Evolutionary conservation across 2,113 vertebrate genomes (phyloP).

Genomic region (Balaeniceps rex): DNA sequence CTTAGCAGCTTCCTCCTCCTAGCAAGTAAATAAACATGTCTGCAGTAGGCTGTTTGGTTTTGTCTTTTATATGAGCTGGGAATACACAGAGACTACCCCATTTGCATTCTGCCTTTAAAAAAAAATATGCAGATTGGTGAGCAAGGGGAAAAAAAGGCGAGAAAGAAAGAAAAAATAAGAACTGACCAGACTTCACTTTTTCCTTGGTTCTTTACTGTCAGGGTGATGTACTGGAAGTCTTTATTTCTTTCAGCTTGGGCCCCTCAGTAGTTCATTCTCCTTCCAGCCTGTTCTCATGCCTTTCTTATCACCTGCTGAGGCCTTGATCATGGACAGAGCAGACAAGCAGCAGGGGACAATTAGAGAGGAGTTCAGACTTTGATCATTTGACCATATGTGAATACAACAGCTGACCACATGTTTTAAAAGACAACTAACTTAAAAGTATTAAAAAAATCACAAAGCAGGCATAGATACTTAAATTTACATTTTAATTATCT

Average conservation of each 20-base stretch:
- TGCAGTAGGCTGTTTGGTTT: conserved; percentile 57
- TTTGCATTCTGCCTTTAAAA: conserved; percentile 66
- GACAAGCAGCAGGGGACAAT: conserved; percentile 98
- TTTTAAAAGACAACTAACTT: conserved; percentile 92
- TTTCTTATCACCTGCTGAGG: conserved; percentile 99
- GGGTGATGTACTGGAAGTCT: conserved; percentile 98
- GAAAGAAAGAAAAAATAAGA: conserved; percentile 73
- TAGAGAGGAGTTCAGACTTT: conserved; percentile 97
- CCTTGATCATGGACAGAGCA: conserved; percentile 97
- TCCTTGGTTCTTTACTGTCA: conserved; percentile 92
- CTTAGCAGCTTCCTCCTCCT: conserved; percentile 88
- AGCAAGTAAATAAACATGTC: conserved; percentile 87
- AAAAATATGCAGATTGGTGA: conserved; percentile 69
- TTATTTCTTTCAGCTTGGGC: conserved; percentile 98
- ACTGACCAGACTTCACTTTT: conserved; percentile 93
- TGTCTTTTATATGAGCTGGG: conserved; percentile 44
- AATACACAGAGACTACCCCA: neutral
- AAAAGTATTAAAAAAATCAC: conserved; percentile 81
- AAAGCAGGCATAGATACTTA: conserved; percentile 83
- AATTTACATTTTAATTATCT: conserved; percentile 88
- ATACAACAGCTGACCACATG: conserved; percentile 95
- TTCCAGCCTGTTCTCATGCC: conserved; percentile 94
- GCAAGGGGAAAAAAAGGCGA: neutral
- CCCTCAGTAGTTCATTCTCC: conserved; percentile 94
- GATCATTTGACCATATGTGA: conserved; percentile 99